Base-by-base conservation (phyloP, 2,888 invertebrate species). In the Silvanus unidentatus region DNA sequence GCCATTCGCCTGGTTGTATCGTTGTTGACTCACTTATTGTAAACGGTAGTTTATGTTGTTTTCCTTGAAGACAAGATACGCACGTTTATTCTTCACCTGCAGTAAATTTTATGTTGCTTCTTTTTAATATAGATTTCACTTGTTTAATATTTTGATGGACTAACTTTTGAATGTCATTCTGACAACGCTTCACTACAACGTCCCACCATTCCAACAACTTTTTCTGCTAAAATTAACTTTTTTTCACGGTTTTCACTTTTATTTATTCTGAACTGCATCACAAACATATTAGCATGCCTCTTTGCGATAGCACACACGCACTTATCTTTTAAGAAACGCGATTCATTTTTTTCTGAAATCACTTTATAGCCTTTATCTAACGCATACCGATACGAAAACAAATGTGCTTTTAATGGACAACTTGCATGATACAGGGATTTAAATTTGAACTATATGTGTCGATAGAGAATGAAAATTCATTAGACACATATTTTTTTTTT, bases 361-460 rank as follows among this genome's bases (percentile, higher is more conserved):
- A 22, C 32, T 49, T 32, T 5, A 9, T 60, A 60, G 1, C 57
- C 57, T 49, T 60, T 59, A 10, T 54, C 48, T 2, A 55, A 60
- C 1, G 54, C 44, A 1, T 41, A 55, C 1, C 64, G 65, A 45
- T 66, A 65, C n/a, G 64, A 69, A 44, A 68, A 66, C 9, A 68
- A 40, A 42, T 68, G 66, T 49, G 59, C 59, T n/a, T 50, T 38
- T n/a, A 68, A 47, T 0, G n/a, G n/a, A n/a, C n/a, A n/a, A n/a
- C n/a, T n/a, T n/a, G n/a, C n/a, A n/a, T n/a, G n/a, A n/a, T n/a
- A n/a, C n/a, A n/a, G n/a, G n/a, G n/a, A n/a, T n/a, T n/a, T n/a
- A n/a, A n/a, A n/a, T n/a, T n/a, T n/a, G n/a, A n/a, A n/a, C n/a
- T n/a, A n/a, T n/a, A n/a, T n/a, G n/a, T n/a, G n/a, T n/a, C n/a